Base-by-base conservation (phyloP, 2,797 vertebrate species). In the Poeciliopsis gracilis region DNA sequence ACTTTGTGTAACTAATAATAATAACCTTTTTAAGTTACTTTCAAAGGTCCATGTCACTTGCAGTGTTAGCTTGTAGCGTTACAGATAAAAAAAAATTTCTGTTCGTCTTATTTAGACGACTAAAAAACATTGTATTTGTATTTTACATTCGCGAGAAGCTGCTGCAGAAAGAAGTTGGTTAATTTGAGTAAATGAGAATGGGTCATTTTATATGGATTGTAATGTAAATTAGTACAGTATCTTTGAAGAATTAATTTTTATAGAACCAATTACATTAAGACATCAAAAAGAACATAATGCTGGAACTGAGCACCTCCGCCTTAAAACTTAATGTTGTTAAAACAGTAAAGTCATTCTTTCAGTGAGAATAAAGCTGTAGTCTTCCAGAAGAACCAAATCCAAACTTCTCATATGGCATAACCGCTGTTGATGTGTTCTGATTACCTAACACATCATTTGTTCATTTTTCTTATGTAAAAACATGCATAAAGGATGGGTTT, bases 401-500 rank as follows among this genome's bases (percentile, higher is more conserved):
- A 80, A 87, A 86, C n/a, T 81, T 76, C 80, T 73, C 13, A 84
- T 67, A 78, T 78, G 84, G 73, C 10, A 51, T 53, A n/a, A 53
- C 82, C 30, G 3, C 72, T 69, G 81, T 51, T 86, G 76, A 76
- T 78, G 47, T 73, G 30, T 84, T 85, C 70, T 81, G 84, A 88
- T 81, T 28, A 72, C 82, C 46, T 74, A 89, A 92, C 76, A 85
- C 85, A 87, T 91, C 87, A 84, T 91, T 92, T 93, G 76, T 82
- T 69, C 87, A 36, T 80, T 86, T 80, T 84, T 78, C 73, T 84
- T 72, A 86, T 91, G 90, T 87, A 87, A 84, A 82, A 89, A 82
- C 77, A 78, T 71, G 84, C 70, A 73, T 85, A 75, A 76, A 49
- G 82, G 23, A 80, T 75, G 73, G 33, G 80, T 82, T 90, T 83